Evolutionary conservation across 1,140 invertebrate genomes (phyloP).

Genomic region (Drusus annulatus): DNA sequence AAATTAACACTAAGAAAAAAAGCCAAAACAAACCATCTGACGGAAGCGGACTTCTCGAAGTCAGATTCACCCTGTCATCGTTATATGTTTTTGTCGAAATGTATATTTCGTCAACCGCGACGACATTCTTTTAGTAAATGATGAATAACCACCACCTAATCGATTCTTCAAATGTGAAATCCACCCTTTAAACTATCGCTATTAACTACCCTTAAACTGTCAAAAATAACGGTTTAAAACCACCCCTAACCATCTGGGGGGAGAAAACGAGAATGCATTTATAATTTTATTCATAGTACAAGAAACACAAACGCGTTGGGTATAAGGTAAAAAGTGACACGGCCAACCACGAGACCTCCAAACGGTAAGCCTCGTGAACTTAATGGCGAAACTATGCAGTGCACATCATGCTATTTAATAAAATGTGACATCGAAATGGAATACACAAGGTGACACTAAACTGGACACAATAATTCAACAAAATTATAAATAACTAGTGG

Average conservation of each 20-base stretch:
- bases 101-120: too few relatives aligned
- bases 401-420: not conserved
- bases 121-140: too few relatives aligned
- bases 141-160: too few relatives aligned
- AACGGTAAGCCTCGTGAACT: slow-evolving; percentile 10
- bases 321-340: not conserved
- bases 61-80: too few relatives aligned
- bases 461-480: too few relatives aligned
- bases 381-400: not conserved
- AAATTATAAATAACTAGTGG: too few relatives aligned
- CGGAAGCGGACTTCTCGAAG: too few relatives aligned
- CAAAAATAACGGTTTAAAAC: slow-evolving; percentile 33
- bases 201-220: slow-evolving; percentile 29
- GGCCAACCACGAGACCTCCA: not conserved
- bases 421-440: not conserved
- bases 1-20: too few relatives aligned
- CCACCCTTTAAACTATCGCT: slow-evolving; percentile 16
- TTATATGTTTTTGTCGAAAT: too few relatives aligned
- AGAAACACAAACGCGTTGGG: not conserved
- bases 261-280: slow-evolving; percentile 27
- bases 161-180: not conserved
- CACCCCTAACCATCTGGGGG: slow-evolving; percentile 14
- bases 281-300: slow-evolving; percentile 28
- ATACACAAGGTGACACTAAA: not conserved
- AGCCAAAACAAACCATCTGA: too few relatives aligned